These are phyloP conservation scores for Heteractis magnifica DNA, from an alignment of 92 coral and sea anemone genomes.

Conservation along the genomic window DNA sequence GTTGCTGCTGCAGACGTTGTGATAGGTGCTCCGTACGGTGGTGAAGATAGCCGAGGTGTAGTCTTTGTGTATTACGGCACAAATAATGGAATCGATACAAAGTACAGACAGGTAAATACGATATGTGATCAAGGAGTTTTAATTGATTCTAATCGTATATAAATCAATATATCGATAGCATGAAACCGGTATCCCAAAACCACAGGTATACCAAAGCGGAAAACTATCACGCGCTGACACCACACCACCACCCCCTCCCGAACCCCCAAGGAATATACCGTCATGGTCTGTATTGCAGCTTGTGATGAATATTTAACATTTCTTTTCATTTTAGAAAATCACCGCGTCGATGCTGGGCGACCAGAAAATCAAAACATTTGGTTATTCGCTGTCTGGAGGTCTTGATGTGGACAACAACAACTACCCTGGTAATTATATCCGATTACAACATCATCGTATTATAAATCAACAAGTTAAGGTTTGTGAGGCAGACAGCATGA, in stretches of 20 bases:
- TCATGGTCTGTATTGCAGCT: no score
- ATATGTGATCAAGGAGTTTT: background rate
- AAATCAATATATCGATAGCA: background rate
- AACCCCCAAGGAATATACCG: no score
- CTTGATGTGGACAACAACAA: constrained; percentile 69
- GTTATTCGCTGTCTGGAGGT: constrained; percentile 72
- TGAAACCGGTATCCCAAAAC: background rate
- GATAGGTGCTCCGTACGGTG: constrained; percentile 90
- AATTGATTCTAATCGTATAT: background rate
- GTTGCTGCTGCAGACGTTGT: constrained; percentile 53
- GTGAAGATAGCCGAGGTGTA: constrained; percentile 55
- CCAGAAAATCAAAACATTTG: constrained; percentile 54
- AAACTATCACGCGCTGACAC: background rate
- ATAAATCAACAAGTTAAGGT: no score
- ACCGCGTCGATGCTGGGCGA: constrained; percentile 43
- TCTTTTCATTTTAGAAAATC: constrained; percentile 50
- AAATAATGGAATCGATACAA: constrained; percentile 62
- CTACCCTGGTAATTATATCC: constrained; percentile 64
- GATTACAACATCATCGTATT: background rate
- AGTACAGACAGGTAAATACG: constrained; percentile 58
- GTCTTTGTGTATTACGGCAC: constrained; percentile 78
- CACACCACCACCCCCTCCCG: no score
- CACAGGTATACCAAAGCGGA: background rate
- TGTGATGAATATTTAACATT: background rate
- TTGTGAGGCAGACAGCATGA: no score